Evolutionary conservation across 2,113 vertebrate genomes (phyloP).

Genomic region (Nematolebias whitei): DNA sequence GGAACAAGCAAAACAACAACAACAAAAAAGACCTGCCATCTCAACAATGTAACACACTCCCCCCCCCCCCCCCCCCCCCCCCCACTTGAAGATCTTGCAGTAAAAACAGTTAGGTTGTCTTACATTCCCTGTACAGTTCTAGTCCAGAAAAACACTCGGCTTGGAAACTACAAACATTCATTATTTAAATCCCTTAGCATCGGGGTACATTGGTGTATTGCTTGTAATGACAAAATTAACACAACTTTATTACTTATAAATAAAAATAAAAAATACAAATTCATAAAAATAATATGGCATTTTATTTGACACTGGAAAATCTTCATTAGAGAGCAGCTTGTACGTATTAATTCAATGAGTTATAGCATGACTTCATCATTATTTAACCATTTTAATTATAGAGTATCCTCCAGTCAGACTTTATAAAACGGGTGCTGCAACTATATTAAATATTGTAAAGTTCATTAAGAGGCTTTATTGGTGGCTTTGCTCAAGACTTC

Average conservation of each 20-base stretch:
- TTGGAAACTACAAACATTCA: no score
- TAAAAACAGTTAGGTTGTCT: no score
- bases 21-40: no score
- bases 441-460: constrained; percentile 61
- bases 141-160: no score
- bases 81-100: no score
- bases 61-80: no score
- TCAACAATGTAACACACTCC: no score
- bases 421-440: constrained; percentile 49
- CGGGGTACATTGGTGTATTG: background rate
- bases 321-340: constrained; percentile 27
- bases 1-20: no score
- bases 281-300: background rate
- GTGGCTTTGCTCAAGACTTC: constrained; percentile 43
- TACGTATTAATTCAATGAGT: constrained; percentile 43
- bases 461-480: constrained; percentile 71
- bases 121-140: no score
- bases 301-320: constrained; percentile 23
- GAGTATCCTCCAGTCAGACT: constrained; percentile 58
- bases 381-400: constrained; percentile 66
- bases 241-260: background rate
- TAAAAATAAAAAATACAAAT: background rate
- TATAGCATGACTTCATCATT: constrained; percentile 58
- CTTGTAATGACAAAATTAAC: constrained; percentile 1
- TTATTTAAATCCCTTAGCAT: no score